Percentiles rank a stretch among this genome's conserved stretches.
These are phyloP conservation scores for Sebastes baramenuke DNA, from an alignment of 2,797 vertebrate genomes.

Conservation along the genomic window DNA sequence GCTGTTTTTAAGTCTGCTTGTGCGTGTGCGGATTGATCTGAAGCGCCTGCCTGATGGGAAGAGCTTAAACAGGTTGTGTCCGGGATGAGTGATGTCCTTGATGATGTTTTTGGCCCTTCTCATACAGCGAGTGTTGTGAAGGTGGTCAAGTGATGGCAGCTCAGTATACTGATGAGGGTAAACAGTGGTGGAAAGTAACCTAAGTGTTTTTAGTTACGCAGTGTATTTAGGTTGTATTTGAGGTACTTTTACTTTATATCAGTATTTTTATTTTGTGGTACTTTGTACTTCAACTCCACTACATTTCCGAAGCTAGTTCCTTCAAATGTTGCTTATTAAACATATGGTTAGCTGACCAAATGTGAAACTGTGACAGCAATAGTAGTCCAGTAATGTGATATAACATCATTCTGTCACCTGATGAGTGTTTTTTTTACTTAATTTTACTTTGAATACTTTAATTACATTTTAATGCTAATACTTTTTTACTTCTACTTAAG, in stretches of 20 bases:
- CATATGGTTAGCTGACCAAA: not conserved
- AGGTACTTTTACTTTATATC: not conserved
- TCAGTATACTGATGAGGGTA: not conserved
- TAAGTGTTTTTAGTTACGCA: not conserved
- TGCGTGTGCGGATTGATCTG: too few relatives aligned
- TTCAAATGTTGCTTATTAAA: not conserved
- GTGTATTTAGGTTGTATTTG: fast-evolving
- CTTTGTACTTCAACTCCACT: not conserved
- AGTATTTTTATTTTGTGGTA: not conserved
- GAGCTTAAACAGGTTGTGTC: too few relatives aligned
- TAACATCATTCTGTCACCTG: not conserved
- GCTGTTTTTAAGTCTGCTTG: too few relatives aligned
- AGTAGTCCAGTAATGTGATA: not conserved
- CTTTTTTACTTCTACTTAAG: not conserved
- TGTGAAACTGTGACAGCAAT: not conserved
- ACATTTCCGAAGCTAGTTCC: not conserved
- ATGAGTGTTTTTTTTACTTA: not conserved
- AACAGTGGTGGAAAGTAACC: not conserved
- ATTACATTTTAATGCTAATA: not conserved
- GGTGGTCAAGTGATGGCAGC: too few relatives aligned
- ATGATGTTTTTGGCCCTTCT: too few relatives aligned
- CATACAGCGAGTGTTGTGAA: too few relatives aligned
- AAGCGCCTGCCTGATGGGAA: too few relatives aligned
- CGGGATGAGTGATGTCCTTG: too few relatives aligned
- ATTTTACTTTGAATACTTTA: not conserved